phyloP scores from a whole-genome alignment of 2,113 vertebrate species.

The Stegostoma tigrinum region DNA sequence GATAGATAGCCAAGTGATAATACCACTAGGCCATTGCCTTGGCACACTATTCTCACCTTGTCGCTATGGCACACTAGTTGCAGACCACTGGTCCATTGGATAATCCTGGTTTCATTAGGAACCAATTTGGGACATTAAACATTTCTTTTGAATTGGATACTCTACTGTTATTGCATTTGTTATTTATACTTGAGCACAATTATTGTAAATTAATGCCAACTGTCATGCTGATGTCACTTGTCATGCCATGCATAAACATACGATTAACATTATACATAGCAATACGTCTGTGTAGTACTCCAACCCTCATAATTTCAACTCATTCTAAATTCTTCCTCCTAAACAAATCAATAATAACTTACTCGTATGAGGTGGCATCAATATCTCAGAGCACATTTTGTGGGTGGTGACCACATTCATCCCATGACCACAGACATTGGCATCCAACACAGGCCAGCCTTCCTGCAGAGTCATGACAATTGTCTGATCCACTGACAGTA shows the following conservation, averaged over 20 bases:
- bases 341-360: not conserved
- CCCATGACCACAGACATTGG: too few species aligned
- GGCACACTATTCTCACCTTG: too few species aligned
- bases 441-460: too few species aligned
- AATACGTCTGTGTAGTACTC: not conserved
- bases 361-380: not conserved
- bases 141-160: not conserved
- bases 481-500: too few species aligned
- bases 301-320: not conserved
- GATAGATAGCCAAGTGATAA: too few species aligned
- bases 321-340: not conserved
- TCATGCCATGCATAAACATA: not conserved
- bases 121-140: not conserved
- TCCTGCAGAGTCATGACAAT: too few species aligned
- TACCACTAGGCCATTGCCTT: too few species aligned
- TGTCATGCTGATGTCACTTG: not conserved
- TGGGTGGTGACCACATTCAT: too few species aligned
- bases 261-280: not conserved
- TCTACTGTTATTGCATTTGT: not conserved
- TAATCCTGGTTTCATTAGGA: not conserved
- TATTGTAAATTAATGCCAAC: not conserved
- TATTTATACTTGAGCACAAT: not conserved
- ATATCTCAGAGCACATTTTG: too few species aligned
- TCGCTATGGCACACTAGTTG: too few species aligned
- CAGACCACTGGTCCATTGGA: not conserved